Base-by-base conservation (phyloP, 1,140 invertebrate species). In the Drosophila busckii region DNA sequence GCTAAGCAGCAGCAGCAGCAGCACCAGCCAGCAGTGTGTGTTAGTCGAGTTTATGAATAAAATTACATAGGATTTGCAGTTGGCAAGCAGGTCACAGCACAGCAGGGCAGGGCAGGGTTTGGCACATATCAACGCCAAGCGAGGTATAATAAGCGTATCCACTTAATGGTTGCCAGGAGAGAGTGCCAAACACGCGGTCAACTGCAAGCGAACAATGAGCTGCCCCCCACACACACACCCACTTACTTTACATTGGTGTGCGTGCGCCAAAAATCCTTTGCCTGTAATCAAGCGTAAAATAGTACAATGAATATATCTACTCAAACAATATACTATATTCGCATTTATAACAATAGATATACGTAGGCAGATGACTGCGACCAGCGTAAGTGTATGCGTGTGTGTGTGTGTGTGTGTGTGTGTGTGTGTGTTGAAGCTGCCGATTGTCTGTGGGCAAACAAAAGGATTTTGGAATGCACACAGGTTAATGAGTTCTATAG, bases 261-360 rank as follows among this genome's bases (percentile, higher is more conserved):
- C 20, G 58, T 45, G 28, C 34, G 38, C 73, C 63, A 80, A 76
- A 78, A 75, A 76, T 75, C 65, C 75, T 70, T 80, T 73, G 55
- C 31, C 60, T 46, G 71, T 80, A 84, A 84, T 84, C 80, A 84
- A 84, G 71, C 73, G 68, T 55, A 84, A 84, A 80, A 84, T 70
- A 70, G 71, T 70, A 84, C 80, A 84, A 84, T 84, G 78, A 84
- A 75, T 84, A 84, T 84, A 84, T 84, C 71, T 71, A 78, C n/a
- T n/a, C n/a, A n/a, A n/a, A n/a, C 78, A 78, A 71, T 84, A 68
- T 62, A 78, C n/a, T n/a, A n/a, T n/a, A n/a, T n/a, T n/a, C n/a
- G n/a, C n/a, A n/a, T 80, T 55, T 76, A 67, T 55, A 67, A 80
- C 75, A 80, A 80, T 80, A 75, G 64, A 52, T 42, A 52, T 41